These are phyloP conservation scores for Nymphalis c-album DNA, from an alignment of 2,888 invertebrate species.

Conservation along the genomic window DNA sequence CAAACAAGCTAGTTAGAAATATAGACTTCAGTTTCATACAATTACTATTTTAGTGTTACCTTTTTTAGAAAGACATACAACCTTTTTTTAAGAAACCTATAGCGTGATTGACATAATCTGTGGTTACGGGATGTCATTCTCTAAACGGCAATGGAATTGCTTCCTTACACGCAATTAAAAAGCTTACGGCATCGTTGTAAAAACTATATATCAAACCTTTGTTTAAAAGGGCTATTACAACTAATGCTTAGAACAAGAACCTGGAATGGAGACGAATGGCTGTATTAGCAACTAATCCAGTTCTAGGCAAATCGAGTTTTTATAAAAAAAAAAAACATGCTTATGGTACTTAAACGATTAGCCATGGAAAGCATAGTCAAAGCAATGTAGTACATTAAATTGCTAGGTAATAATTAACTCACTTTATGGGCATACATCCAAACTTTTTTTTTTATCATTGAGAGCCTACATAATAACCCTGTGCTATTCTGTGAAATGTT, in stretches of 20 bases:
- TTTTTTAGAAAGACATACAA: neutral
- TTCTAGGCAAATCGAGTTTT: slow-evolving; percentile 1
- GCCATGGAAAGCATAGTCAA: neutral
- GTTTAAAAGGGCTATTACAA: slow-evolving; percentile 1
- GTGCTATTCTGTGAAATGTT: too few relatives aligned
- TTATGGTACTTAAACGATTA: neutral
- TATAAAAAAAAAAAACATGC: neutral
- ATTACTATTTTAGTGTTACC: too few relatives aligned
- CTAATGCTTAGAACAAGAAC: slow-evolving; percentile 5
- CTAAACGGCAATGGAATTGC: slow-evolving; percentile 12
- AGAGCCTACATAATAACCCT: too few relatives aligned
- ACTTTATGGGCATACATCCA: too few relatives aligned
- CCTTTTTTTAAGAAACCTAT: neutral
- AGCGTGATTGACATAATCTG: neutral
- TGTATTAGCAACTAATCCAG: neutral
- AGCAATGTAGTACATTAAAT: neutral
- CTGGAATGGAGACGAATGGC: slow-evolving; percentile 3
- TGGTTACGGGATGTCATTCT: slow-evolving; percentile 4
- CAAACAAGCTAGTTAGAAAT: too few relatives aligned
- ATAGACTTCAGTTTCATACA: too few relatives aligned
- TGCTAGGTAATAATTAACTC: too few relatives aligned
- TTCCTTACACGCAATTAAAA: slow-evolving; percentile 10
- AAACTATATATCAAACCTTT: neutral
- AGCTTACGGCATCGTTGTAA: neutral
- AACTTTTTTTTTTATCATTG: too few relatives aligned